Base-by-base conservation (phyloP, 2,797 vertebrate species). In the Crocidura indochinensis region DNA sequence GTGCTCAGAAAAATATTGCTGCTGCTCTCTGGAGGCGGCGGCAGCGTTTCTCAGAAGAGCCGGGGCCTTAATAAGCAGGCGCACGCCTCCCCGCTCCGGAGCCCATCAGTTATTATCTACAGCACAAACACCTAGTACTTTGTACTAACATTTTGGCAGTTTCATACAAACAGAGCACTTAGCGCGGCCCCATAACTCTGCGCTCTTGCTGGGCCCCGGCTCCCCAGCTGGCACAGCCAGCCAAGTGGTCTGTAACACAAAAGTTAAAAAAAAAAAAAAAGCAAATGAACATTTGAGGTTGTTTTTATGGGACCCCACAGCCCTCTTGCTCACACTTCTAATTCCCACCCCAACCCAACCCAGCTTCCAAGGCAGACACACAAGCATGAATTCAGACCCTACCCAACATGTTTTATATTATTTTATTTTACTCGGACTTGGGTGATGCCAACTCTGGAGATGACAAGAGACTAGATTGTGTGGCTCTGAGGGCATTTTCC, bases 161-260 rank as follows among this genome's bases (percentile, higher is more conserved):
- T 96, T 98, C 98, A 98, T 98, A 97, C 98, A 98, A 99, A 99
- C 98, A 98, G 98, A 98, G 98, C 98, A 99, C 99, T 99, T 99
- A 98, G 97, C 98, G 96, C 98, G 98, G 98, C 98, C 97, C 98
- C 97, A 98, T 98, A 98, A 97, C 98, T 98, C 98, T 97, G 97
- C 96, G 97, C 98, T 98, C 98, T 98, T 97, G 98, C 96, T 97
- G 97, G 97, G 96, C 96, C 95, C 97, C 97, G 94, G 96, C 97
- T 98, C 97, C 5, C 97, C 97, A 97, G 97, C 97, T 97, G 97
- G 97, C 97, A 98, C 96, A 87, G 97, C 96, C 96, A 95, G 91
- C 97, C 97, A 97, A 97, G 97, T 98, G 98, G 98, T 94, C 96
- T 96, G 96, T 96, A 98, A 97, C 97, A 96, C 94, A 97, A 97